Evolutionary conservation across 2,888 invertebrate species (phyloP).

Genomic region (Rhamphomyia laevipes): DNA sequence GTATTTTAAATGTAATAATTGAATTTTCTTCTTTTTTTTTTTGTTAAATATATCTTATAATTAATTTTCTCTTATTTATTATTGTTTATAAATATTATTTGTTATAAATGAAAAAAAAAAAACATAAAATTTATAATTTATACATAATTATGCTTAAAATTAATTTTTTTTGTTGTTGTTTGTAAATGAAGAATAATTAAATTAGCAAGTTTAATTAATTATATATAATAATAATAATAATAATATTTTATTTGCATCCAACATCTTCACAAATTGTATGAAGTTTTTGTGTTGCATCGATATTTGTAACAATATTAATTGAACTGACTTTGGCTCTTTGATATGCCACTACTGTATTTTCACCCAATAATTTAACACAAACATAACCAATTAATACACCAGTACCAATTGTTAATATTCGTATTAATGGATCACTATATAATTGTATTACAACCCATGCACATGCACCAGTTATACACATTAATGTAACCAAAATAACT

Average conservation of each 20-base stretch:
- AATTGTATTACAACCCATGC: slow-evolving; percentile 73
- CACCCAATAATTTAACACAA: slow-evolving; percentile 74
- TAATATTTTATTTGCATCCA: slow-evolving; percentile 4
- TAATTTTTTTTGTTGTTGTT: too few species aligned
- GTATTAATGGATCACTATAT: slow-evolving; percentile 61
- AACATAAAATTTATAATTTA: too few species aligned
- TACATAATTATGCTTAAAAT: too few species aligned
- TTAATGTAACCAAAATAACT: slow-evolving; percentile 61
- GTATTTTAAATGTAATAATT: too few species aligned
- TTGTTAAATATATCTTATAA: too few species aligned
- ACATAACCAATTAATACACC: slow-evolving; percentile 75
- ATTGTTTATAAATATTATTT: too few species aligned
- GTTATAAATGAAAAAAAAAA: too few species aligned
- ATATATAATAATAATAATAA: too few species aligned
- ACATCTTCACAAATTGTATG: slow-evolving; percentile 37
- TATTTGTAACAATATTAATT: slow-evolving; percentile 53
- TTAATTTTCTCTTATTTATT: too few species aligned
- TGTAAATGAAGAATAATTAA: too few species aligned
- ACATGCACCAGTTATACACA: slow-evolving; percentile 64
- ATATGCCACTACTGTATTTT: slow-evolving; percentile 81
- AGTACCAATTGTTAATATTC: slow-evolving; percentile 69
- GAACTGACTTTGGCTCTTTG: slow-evolving; percentile 83
- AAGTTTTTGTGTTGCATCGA: slow-evolving; percentile 31
- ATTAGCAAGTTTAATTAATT: too few species aligned
- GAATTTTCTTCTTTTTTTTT: too few species aligned